These are phyloP conservation scores for Monomorium pharaonis DNA, from an alignment of 1,140 invertebrate genomes.

Conservation along the genomic window DNA sequence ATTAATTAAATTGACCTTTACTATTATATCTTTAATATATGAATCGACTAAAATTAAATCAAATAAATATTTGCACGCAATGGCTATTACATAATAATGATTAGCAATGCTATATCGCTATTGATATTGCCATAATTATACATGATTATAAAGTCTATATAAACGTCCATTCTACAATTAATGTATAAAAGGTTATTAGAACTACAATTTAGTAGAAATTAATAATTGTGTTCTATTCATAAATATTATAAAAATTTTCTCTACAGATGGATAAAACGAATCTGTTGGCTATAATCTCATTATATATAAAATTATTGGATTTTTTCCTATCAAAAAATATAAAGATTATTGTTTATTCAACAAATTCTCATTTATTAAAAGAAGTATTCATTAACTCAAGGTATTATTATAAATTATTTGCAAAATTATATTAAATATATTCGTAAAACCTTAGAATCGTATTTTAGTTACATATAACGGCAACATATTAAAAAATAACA, in stretches of 20 bases:
- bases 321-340: neutral
- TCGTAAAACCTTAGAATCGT: neutral
- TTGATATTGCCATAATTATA: conserved; percentile 5
- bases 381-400: neutral
- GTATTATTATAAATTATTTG: neutral
- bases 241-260: neutral
- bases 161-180: neutral
- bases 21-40: conserved; percentile 5
- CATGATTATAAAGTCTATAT: neutral
- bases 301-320: neutral
- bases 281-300: neutral
- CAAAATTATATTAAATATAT: neutral
- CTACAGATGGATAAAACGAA: neutral
- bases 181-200: neutral
- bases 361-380: neutral
- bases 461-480: neutral
- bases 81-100: conserved; percentile 15
- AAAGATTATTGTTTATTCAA: neutral
- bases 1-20: conserved; percentile 26
- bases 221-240: neutral
- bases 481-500: neutral
- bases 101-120: neutral
- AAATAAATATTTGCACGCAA: conserved; percentile 14
- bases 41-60: conserved; percentile 25
- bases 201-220: neutral